Conservation (phyloP, 2,888 invertebrate species). For the Lacanobia wlatinum region DNA sequence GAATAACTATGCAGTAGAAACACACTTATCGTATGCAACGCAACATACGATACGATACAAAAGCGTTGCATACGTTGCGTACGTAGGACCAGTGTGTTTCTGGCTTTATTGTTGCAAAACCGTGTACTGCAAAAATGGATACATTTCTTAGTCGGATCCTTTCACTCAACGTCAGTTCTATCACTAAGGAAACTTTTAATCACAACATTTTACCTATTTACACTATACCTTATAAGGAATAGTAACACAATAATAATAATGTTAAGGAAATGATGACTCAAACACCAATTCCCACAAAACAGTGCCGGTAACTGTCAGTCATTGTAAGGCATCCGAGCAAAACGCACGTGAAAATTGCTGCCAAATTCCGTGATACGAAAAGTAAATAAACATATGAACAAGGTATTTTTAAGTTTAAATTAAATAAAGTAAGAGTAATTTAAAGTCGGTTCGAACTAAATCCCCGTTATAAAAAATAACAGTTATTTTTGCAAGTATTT, state of each 20-base stretch:
- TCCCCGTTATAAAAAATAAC: conserved; percentile 13
- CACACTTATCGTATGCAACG: too few species aligned
- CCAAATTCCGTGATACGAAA: conserved; percentile 13
- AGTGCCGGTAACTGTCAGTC: conserved; percentile 14
- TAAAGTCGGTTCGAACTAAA: background rate
- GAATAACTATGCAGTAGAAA: too few species aligned
- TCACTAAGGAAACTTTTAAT: background rate
- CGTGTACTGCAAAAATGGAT: too few species aligned
- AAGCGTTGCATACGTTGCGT: too few species aligned
- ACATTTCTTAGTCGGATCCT: background rate
- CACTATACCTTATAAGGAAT: conserved; percentile 6
- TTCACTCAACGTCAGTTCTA: background rate
- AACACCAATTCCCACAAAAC: conserved; percentile 21
- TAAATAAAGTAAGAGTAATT: background rate
- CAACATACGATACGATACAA: too few species aligned
- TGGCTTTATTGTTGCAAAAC: too few species aligned
- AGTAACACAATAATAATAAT: background rate
- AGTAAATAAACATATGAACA: background rate
- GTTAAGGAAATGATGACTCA: conserved; percentile 19
- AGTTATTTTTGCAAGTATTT: background rate
- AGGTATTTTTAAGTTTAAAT: background rate
- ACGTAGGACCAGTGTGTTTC: too few species aligned
- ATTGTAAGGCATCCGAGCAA: conserved; percentile 3
- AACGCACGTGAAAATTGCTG: conserved; percentile 21
- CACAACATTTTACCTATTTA: background rate